phyloP scores from a whole-genome alignment of 2,888 invertebrate genomes.

The Tuta absoluta region DNA sequence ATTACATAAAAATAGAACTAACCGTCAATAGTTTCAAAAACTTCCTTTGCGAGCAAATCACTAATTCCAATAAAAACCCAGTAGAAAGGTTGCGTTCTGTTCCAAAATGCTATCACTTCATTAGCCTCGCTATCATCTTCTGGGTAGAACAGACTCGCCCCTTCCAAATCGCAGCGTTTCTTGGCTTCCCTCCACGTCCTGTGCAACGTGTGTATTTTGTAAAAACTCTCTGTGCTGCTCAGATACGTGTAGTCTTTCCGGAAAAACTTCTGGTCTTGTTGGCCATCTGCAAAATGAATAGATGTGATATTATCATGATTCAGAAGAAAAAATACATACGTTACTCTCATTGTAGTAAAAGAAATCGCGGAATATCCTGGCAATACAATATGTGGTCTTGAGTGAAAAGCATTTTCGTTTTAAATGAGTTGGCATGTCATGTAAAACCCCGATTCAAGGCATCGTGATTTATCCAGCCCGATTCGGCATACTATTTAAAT shows the following conservation, averaged over 20 bases:
- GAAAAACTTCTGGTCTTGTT: conserved; percentile 29
- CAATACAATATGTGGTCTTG: no score
- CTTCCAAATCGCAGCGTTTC: conserved; percentile 35
- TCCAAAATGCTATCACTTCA: background rate
- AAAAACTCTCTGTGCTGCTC: background rate
- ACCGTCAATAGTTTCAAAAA: conserved; percentile 20
- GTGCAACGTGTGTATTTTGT: conserved; percentile 34
- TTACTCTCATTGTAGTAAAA: no score
- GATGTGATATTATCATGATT: background rate
- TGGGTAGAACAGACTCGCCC: conserved; percentile 37
- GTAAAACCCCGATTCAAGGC: no score
- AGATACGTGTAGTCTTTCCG: conserved; percentile 38
- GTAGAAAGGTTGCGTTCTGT: background rate
- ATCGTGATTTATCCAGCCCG: no score
- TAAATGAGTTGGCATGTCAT: background rate
- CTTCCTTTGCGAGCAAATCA: conserved; percentile 4
- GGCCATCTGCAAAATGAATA: background rate
- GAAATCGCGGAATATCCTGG: background rate
- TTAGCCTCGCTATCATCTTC: conserved; percentile 35
- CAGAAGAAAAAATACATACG: no score
- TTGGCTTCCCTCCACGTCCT: conserved; percentile 37
- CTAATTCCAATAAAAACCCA: conserved; percentile 6
- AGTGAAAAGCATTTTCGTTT: no score
- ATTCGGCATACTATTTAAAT: no score
- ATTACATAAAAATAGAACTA: background rate